Evolutionary conservation across 2,888 invertebrate genomes (phyloP).

Genomic region (Coenonympha arcania): DNA sequence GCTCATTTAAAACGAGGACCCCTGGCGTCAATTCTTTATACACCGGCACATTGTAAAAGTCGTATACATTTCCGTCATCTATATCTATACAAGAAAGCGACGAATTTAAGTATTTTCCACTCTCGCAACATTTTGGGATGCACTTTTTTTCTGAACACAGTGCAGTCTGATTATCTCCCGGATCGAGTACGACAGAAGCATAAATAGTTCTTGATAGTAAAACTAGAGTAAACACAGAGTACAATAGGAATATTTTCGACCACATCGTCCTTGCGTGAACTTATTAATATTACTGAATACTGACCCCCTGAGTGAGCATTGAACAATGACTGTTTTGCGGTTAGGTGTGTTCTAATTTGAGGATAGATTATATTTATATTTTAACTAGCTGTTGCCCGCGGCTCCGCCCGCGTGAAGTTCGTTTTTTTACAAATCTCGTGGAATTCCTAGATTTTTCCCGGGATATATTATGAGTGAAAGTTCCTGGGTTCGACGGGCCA

Average conservation of each 20-base stretch:
- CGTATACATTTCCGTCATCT: not conserved
- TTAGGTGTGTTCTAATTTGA: not conserved
- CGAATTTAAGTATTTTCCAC: not conserved
- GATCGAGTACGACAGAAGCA: not conserved
- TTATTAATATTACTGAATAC: not conserved
- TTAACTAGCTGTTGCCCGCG: too few species aligned
- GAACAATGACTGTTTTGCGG: not conserved
- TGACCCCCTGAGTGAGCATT: not conserved
- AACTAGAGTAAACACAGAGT: not conserved
- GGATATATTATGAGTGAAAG: too few species aligned
- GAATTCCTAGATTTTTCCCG: too few species aligned
- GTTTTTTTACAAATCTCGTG: too few species aligned
- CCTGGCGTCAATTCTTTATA: not conserved
- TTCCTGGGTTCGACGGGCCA: too few species aligned
- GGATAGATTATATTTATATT: too few species aligned
- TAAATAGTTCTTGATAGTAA: not conserved
- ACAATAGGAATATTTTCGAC: not conserved
- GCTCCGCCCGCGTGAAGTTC: too few species aligned
- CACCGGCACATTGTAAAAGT: not conserved
- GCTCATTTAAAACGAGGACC: not conserved
- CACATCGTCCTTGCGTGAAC: not conserved
- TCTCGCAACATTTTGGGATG: not conserved
- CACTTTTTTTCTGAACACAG: constrained; percentile 3
- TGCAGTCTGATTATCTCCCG: not conserved
- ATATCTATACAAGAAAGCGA: not conserved